phyloP scores from a whole-genome alignment of 2,113 vertebrate genomes.

The Dicentrarchus labrax region DNA sequence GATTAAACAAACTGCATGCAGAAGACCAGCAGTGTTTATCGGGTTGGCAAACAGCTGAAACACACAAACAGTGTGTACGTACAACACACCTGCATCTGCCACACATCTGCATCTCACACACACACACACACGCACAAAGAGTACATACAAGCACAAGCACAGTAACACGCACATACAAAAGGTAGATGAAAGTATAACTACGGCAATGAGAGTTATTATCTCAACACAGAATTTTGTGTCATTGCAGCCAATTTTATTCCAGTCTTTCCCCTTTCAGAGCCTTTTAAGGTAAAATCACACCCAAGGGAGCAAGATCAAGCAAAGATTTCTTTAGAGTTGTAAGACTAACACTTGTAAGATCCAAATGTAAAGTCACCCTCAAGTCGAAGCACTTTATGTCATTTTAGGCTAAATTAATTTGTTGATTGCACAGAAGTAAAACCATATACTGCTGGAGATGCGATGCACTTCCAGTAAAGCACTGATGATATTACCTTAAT shows the following conservation, averaged over 20 bases:
- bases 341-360: not conserved
- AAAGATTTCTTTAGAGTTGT: not conserved
- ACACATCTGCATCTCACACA: slow-evolving; percentile 13
- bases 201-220: slow-evolving; percentile 35
- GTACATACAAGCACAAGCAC: not conserved
- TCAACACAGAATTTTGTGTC: slow-evolving; percentile 22
- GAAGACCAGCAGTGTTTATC: slow-evolving; percentile 48
- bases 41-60: slow-evolving; percentile 37
- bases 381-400: not conserved
- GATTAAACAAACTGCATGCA: slow-evolving; percentile 62
- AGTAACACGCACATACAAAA: slow-evolving; percentile 5
- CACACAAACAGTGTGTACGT: slow-evolving; percentile 19
- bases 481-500: not conserved
- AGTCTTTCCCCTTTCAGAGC: slow-evolving; percentile 28
- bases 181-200: not conserved
- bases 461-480: too few species aligned
- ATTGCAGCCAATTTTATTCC: slow-evolving; percentile 32
- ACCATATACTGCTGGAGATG: not conserved
- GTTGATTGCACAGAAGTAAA: not conserved
- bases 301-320: slow-evolving; percentile 3
- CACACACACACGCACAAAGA: slow-evolving; percentile 9
- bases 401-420: not conserved
- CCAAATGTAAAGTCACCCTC: not conserved
- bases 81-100: slow-evolving; percentile 42
- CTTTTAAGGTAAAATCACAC: not conserved